A percentile compares a stretch with the other conserved stretches of the same genome.
These are phyloP conservation scores for Oscheius onirici DNA, from an alignment of 2,888 invertebrate genomes.

Conservation along the genomic window DNA sequence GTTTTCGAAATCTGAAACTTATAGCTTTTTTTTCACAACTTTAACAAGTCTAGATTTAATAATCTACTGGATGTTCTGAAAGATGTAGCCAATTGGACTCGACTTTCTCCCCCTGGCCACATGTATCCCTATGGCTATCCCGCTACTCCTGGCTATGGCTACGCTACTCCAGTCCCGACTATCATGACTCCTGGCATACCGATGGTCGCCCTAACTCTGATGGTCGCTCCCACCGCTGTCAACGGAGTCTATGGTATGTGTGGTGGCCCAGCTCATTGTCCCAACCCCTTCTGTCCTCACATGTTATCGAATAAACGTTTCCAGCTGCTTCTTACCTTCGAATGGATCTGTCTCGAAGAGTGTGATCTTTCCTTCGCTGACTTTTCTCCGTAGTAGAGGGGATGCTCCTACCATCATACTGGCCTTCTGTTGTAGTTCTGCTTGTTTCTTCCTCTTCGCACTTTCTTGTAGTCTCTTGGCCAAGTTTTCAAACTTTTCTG, in stretches of 20 bases:
- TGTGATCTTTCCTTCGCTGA: background rate
- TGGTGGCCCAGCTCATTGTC: background rate
- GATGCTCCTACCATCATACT: background rate
- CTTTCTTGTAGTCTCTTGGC: constrained; percentile 27
- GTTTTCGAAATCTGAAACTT: constrained; percentile 2
- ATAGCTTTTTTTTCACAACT: too few relatives aligned
- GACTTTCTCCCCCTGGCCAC: background rate
- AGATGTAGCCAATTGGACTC: background rate
- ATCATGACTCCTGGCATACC: background rate
- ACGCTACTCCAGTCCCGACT: background rate
- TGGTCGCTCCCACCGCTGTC: too few relatives aligned
- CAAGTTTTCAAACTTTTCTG: constrained; percentile 54
- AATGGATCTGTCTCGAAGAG: background rate
- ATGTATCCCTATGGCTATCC: too few relatives aligned
- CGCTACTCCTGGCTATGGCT: background rate
- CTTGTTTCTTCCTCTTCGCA: background rate
- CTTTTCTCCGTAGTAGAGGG: background rate
- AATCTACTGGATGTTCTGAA: background rate
- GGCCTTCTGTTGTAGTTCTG: background rate
- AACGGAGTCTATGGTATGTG: too few relatives aligned
- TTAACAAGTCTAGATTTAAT: too few relatives aligned
- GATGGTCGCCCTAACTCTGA: too few relatives aligned
- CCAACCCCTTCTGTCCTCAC: background rate
- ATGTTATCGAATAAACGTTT: background rate
- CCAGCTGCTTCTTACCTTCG: background rate